These are phyloP conservation scores for Thera britannica DNA, from an alignment of 2,888 invertebrate genomes.

Conservation along the genomic window DNA sequence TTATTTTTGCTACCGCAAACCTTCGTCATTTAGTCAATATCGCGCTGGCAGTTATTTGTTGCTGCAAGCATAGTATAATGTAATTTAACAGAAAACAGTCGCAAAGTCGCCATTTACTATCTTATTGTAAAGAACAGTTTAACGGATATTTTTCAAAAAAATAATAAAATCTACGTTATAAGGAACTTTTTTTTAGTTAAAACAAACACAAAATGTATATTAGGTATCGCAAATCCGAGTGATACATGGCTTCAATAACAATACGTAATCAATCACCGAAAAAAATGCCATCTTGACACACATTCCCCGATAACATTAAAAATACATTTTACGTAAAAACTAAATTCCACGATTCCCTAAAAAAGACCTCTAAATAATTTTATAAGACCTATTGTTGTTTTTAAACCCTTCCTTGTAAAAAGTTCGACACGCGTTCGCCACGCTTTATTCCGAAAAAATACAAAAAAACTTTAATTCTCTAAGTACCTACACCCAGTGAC, in stretches of 20 bases:
- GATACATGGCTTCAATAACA: slow-evolving; percentile 44
- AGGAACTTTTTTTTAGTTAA: slow-evolving; percentile 3
- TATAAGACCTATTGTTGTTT: slow-evolving; percentile 75
- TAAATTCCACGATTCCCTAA: slow-evolving; percentile 67
- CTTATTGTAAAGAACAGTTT: no score
- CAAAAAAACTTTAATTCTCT: slow-evolving; percentile 67
- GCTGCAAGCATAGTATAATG: no score
- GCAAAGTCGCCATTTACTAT: no score
- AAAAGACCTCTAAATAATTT: slow-evolving; percentile 75
- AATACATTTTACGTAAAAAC: slow-evolving; percentile 57
- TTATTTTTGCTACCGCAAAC: no score
- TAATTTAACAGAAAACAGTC: no score
- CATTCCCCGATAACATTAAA: slow-evolving; percentile 58
- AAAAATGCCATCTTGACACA: slow-evolving; percentile 60
- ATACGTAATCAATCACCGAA: slow-evolving; percentile 68
- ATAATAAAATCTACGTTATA: no score
- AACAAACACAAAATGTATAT: background rate
- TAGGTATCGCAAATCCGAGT: background rate
- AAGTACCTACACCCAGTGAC: slow-evolving; percentile 77
- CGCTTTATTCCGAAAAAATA: slow-evolving; percentile 55
- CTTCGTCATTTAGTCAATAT: no score
- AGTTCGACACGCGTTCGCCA: slow-evolving; percentile 75
- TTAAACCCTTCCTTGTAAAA: slow-evolving; percentile 77
- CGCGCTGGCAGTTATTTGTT: no score
- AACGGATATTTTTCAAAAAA: no score